Evolutionary conservation across 1,140 invertebrate genomes (phyloP), one percentile per base, ranked within the genome.

Genomic region (Campoletis sonorensis): DNA sequence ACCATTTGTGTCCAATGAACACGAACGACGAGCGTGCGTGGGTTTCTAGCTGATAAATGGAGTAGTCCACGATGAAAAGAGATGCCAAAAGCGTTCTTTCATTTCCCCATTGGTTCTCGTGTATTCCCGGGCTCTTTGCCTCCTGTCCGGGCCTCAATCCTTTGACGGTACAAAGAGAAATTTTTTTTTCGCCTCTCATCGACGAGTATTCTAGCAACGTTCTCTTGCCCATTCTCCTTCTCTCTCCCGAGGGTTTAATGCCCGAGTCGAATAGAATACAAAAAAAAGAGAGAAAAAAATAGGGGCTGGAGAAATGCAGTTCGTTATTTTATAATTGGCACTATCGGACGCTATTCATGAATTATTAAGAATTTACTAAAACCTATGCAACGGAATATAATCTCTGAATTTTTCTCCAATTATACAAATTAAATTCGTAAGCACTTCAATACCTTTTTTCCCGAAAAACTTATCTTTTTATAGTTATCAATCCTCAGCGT

Each of bases 241-340:
- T 45, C 49, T 30, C 49, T 40, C 27, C 21, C 30, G 40, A 8
- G 21, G 11, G 1, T 33, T 58, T 49, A 21, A 45, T 40, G 3
- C 72, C 51, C 26, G 30, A 16, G 26, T 64, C 81, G 82, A 79
- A 64, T 83, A 84, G 78, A 73, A n/a, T n/a, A 23, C 73, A 30
- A 15, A 15, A 23, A n/a, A 27, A 7, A 27, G 61, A 27, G 21
- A 15, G 23, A 11, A 4, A 30, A 1, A 27, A 58, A 58, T 11
- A 15, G 61, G 23, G 21, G 61, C 4, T n/a, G 49, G 23, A 11
- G 72, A 54, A 5, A 49, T 27, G 18, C 26, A 82, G 84, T 89
- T 89, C 87, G 86, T 89, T 89, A 89, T 88, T 89, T 88, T 88
- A 89, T 89, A 89, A 89, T 88, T 89, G 87, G 87, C 87, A 88